phyloP scores from a whole-genome alignment of 2,888 invertebrate species.

The Drosophila vallismaia region DNA sequence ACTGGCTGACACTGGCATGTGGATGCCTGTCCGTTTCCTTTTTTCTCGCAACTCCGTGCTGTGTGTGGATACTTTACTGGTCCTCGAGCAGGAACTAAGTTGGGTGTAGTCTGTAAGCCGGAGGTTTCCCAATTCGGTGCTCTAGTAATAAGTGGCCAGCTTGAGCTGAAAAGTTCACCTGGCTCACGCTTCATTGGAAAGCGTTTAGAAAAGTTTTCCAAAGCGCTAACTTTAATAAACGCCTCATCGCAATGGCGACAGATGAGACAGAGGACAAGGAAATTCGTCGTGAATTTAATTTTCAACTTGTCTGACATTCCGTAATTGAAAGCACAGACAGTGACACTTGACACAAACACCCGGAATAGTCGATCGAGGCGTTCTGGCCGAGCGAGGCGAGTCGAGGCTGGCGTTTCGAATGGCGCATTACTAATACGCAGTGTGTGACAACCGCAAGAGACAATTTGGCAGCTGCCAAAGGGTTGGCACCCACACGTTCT shows the following conservation, averaged over 20 bases:
- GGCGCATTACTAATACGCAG: slow-evolving; percentile 80
- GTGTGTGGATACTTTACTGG: slow-evolving; percentile 55
- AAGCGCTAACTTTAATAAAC: slow-evolving; percentile 54
- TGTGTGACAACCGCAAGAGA: slow-evolving; percentile 80
- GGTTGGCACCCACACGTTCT: slow-evolving; percentile 48
- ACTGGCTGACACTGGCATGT: slow-evolving; percentile 34
- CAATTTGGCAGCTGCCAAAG: slow-evolving; percentile 80
- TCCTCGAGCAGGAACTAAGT: slow-evolving; percentile 62
- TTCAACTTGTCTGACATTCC: slow-evolving; percentile 76
- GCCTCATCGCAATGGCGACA: slow-evolving; percentile 6
- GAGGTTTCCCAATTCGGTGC: slow-evolving; percentile 24
- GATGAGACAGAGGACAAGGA: slow-evolving; percentile 34
- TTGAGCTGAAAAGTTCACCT: slow-evolving; percentile 29
- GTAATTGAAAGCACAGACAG: slow-evolving; percentile 77
- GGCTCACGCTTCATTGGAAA: slow-evolving; percentile 64
- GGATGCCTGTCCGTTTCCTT: slow-evolving; percentile 14
- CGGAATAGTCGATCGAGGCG: slow-evolving; percentile 12
- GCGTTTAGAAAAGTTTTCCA: slow-evolving; percentile 66
- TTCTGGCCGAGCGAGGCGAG: slow-evolving; percentile 8
- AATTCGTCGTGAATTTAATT: slow-evolving; percentile 72
- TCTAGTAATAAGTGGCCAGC: slow-evolving; percentile 35
- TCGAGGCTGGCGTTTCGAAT: slow-evolving; percentile 55
- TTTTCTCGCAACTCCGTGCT: slow-evolving; percentile 1
- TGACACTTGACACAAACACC: slow-evolving; percentile 57
- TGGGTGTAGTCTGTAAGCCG: slow-evolving; percentile 20